Evolutionary conservation across 2,888 invertebrate genomes (phyloP).

Genomic region (Rhamnusium bicolor): DNA sequence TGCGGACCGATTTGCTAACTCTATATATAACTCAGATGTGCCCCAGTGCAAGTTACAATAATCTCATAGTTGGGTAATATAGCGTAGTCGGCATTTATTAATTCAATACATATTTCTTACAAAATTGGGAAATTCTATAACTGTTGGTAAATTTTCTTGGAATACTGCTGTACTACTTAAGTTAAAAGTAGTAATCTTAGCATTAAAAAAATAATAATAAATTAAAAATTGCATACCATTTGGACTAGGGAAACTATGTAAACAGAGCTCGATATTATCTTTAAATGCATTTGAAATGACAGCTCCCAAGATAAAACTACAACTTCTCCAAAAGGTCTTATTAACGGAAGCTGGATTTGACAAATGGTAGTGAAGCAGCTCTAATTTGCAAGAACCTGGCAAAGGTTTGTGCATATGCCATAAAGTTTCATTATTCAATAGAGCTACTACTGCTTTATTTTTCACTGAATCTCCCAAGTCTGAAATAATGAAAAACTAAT

Average conservation of each 20-base stretch:
- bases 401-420: conserved; percentile 97
- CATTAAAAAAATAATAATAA: too few species aligned
- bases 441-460: conserved; percentile 83
- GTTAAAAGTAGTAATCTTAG: too few species aligned
- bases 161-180: too few species aligned
- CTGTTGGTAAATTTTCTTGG: too few species aligned
- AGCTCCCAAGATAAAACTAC: conserved; percentile 91
- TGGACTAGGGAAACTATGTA: conserved; percentile 94
- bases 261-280: conserved; percentile 80
- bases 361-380: conserved; percentile 78
- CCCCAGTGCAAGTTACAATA: too few species aligned
- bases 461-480: conserved; percentile 84
- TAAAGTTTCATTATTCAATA: conserved; percentile 82
- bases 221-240: conserved; percentile 75
- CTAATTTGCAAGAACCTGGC: conserved; percentile 76
- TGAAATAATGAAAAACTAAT: conserved; percentile 67
- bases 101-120: too few species aligned
- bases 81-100: too few species aligned
- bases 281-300: conserved; percentile 86
- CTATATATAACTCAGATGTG: too few species aligned
- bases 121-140: too few species aligned
- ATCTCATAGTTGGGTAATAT: too few species aligned
- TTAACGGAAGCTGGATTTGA: conserved; percentile 78
- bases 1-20: too few species aligned
- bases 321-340: conserved; percentile 93